A percentile compares a stretch with the other conserved stretches of the same genome.
Evolutionary conservation across 2,113 vertebrate species (phyloP).

Genomic region (Psilopogon haemacephalus): DNA sequence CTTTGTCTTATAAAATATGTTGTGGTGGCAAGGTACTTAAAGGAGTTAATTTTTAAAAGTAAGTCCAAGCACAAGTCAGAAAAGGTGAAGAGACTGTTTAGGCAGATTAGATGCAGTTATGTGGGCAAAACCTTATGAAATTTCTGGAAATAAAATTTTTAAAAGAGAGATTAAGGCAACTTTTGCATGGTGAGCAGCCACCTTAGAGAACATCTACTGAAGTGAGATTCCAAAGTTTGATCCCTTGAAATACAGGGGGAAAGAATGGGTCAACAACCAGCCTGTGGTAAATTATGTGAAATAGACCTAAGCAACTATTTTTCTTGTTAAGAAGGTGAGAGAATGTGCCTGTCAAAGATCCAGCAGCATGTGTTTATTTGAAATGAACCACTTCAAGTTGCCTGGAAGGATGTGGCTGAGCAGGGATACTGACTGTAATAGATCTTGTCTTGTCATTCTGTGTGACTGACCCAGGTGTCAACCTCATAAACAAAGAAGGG

Average conservation of each 20-base stretch:
- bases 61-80: neutral
- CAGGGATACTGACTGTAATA: rapidly evolving
- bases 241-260: neutral
- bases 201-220: neutral
- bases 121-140: neutral
- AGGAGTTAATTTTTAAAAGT: conserved; percentile 28
- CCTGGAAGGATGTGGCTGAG: neutral
- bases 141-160: too few relatives aligned
- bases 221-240: neutral
- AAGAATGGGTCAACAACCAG: neutral
- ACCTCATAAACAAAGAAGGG: neutral
- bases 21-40: neutral
- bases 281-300: neutral
- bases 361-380: neutral
- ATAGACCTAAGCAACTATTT: neutral
- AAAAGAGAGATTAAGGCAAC: neutral
- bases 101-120: neutral
- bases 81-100: neutral
- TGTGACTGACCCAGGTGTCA: neutral
- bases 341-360: neutral
- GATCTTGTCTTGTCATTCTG: neutral
- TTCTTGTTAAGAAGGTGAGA: neutral
- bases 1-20: neutral
- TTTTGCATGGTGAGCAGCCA: neutral
- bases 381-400: neutral